These are phyloP conservation scores for Flexamia atlantica DNA, from an alignment of 2,888 invertebrate species.

Conservation along the genomic window DNA sequence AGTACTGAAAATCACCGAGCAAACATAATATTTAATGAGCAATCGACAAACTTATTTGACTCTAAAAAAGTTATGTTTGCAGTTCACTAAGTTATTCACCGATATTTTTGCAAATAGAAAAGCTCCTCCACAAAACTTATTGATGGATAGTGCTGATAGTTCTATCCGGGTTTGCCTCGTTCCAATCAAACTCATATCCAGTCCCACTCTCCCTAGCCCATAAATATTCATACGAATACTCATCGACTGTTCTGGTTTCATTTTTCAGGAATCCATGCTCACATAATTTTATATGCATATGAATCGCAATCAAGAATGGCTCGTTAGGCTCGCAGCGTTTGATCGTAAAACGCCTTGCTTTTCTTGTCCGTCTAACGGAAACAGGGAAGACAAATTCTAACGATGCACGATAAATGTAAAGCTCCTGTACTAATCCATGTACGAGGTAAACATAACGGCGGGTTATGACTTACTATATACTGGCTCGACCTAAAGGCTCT, in stretches of 20 bases:
- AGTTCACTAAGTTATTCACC: too few relatives aligned
- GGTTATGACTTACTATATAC: background rate
- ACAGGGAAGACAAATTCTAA: conserved; percentile 1
- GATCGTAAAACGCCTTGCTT: conserved; percentile 56
- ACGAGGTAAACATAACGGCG: conserved; percentile 6
- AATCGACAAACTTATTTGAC: too few relatives aligned
- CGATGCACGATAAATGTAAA: background rate
- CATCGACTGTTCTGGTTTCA: conserved; percentile 59
- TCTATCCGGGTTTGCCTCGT: conserved; percentile 22
- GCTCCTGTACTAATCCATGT: conserved; percentile 15
- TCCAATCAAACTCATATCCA: conserved; percentile 43
- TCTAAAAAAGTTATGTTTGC: too few relatives aligned
- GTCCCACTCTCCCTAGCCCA: conserved; percentile 18
- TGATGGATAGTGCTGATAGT: background rate
- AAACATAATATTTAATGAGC: too few relatives aligned
- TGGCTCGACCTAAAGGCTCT: too few relatives aligned
- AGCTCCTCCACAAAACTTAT: background rate
- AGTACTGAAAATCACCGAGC: too few relatives aligned
- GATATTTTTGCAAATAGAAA: too few relatives aligned
- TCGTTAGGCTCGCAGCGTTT: conserved; percentile 60
- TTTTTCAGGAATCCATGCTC: conserved; percentile 61
- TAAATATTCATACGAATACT: conserved; percentile 55
- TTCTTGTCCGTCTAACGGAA: conserved; percentile 43
- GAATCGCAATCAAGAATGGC: conserved; percentile 60
- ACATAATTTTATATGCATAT: conserved; percentile 63